Base-by-base conservation (phyloP, 1,140 invertebrate genomes). In the Linepithema humile region DNA sequence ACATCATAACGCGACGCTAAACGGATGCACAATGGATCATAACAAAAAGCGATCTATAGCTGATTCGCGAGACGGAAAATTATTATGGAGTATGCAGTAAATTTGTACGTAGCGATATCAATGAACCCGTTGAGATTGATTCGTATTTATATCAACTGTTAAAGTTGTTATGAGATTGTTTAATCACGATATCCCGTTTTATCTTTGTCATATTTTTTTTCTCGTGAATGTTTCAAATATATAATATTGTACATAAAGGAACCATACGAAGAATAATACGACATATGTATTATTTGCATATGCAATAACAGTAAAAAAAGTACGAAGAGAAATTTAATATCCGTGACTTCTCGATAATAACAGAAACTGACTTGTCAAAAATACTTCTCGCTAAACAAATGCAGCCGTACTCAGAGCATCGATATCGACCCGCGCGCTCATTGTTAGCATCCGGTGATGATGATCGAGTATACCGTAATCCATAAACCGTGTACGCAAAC, bases 281-380 rank as follows among this genome's bases (percentile, higher is more conserved):
- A 70, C 1, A 2, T 32, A 50, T 43, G 45, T n/a, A 50, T 50
- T 29, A 50, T 53, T 15, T 15, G 20, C 32, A 45, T 15, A 50
- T 50, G n/a, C 6, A 48, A 17, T n/a, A n/a, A n/a, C n/a, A n/a
- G n/a, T n/a, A n/a, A n/a, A n/a, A n/a, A n/a, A n/a, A n/a, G n/a
- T n/a, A n/a, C n/a, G n/a, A n/a, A n/a, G n/a, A n/a, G n/a, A n/a
- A n/a, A n/a, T n/a, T n/a, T n/a, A n/a, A n/a, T n/a, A n/a, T n/a
- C n/a, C n/a, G n/a, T n/a, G n/a, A n/a, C n/a, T n/a, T n/a, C n/a
- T n/a, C n/a, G n/a, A n/a, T n/a, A n/a, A n/a, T n/a, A n/a, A n/a
- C n/a, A n/a, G n/a, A n/a, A n/a, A n/a, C n/a, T 65, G 15, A 65
- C 43, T 29, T 69, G 40, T n/a, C 4, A 50, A 50, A 70, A 70